phyloP scores from a whole-genome alignment of 2,888 invertebrate genomes.

The Phymatocera aterrima region DNA sequence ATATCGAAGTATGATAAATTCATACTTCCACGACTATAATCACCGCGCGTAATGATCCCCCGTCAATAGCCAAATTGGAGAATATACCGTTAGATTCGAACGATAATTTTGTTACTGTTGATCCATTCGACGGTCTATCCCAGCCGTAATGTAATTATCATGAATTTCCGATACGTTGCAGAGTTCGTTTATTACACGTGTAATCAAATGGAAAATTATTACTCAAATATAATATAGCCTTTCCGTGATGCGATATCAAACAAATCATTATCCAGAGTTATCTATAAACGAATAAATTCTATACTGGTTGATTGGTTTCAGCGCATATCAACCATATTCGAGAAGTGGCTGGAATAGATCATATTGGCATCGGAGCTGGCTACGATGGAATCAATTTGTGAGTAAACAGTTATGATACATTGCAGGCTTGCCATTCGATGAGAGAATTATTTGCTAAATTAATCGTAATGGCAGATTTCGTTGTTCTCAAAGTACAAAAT shows the following conservation, averaged over 20 bases:
- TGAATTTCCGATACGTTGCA: not conserved
- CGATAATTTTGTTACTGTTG: conserved; percentile 25
- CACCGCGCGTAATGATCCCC: not conserved
- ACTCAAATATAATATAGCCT: not conserved
- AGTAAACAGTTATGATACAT: conserved; percentile 76
- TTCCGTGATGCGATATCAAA: not conserved
- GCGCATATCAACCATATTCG: conserved; percentile 94
- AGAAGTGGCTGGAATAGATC: conserved; percentile 90
- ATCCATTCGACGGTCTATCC: conserved; percentile 24
- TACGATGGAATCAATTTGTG: conserved; percentile 94
- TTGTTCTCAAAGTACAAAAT: not conserved
- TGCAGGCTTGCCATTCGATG: not conserved
- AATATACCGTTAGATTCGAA: conserved; percentile 4
- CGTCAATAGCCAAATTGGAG: not conserved
- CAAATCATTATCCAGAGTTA: not conserved
- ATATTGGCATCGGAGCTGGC: conserved; percentile 92
- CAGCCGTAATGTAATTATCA: conserved; percentile 6
- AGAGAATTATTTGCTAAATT: not conserved
- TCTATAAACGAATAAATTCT: conserved; percentile 14
- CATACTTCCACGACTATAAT: not conserved
- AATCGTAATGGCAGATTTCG: not conserved
- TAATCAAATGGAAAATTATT: conserved; percentile 14
- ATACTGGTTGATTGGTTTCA: conserved; percentile 76
- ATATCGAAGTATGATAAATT: conserved; percentile 3
- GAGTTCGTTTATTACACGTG: not conserved